phyloP scores from a whole-genome alignment of 2,888 invertebrate genomes.

The Polylopha cassiicola region DNA sequence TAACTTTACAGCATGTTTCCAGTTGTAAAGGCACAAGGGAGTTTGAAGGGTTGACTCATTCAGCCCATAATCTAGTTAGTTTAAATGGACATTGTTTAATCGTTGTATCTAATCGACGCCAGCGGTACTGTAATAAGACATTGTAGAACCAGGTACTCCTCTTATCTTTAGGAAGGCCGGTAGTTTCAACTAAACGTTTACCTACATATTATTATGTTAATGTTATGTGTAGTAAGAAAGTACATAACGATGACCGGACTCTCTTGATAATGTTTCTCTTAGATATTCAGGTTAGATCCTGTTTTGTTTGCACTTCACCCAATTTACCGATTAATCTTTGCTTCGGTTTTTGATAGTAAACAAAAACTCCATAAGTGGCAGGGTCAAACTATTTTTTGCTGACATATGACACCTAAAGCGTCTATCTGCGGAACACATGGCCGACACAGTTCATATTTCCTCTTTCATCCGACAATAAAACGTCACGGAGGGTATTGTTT shows the following conservation, averaged over 20 bases:
- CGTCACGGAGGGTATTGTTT: neutral
- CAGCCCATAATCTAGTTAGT: too few species aligned
- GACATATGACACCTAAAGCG: slow-evolving; percentile 12
- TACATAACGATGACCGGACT: too few species aligned
- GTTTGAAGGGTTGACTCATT: slow-evolving; percentile 32
- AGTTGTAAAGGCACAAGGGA: slow-evolving; percentile 33
- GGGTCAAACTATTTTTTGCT: slow-evolving; percentile 12
- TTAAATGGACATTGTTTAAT: slow-evolving; percentile 37
- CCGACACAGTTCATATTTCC: slow-evolving; percentile 1
- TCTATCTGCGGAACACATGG: slow-evolving; percentile 12
- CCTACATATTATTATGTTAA: too few species aligned
- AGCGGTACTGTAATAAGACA: too few species aligned
- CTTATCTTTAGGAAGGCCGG: slow-evolving; percentile 10
- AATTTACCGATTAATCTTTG: too few species aligned
- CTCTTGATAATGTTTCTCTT: too few species aligned
- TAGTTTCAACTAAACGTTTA: neutral
- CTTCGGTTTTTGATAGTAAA: neutral
- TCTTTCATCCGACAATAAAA: slow-evolving; percentile 4
- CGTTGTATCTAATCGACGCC: slow-evolving; percentile 25
- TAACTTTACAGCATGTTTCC: slow-evolving; percentile 33
- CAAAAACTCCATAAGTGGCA: slow-evolving; percentile 4
- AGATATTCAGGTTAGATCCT: too few species aligned
- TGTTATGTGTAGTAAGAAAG: too few species aligned
- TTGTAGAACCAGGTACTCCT: slow-evolving; percentile 9
- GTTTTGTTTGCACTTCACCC: too few species aligned